phyloP scores from a whole-genome alignment of 1,140 invertebrate species.

The Pseudomyrmex gracilis region DNA sequence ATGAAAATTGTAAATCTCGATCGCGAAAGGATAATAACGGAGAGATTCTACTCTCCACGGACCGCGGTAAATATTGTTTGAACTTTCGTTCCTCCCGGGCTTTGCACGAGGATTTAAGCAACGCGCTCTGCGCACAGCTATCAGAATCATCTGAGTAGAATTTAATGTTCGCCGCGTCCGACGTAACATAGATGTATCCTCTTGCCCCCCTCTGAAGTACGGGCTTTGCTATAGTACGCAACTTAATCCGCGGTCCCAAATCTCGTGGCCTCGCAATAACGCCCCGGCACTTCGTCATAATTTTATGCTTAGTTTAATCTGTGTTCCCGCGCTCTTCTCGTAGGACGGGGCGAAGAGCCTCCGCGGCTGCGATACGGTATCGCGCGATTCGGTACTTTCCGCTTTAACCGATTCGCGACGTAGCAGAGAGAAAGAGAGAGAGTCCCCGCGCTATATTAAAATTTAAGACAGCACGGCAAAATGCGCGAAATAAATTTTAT shows the following conservation, averaged over 20 bases:
- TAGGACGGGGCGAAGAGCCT: slow-evolving; percentile 33
- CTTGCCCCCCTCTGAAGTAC: slow-evolving; percentile 22
- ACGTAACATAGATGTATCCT: slow-evolving; percentile 42
- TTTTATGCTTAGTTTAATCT: slow-evolving; percentile 60
- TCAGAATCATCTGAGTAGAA: slow-evolving; percentile 44
- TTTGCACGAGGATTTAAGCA: slow-evolving; percentile 28
- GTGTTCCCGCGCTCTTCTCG: slow-evolving; percentile 11
- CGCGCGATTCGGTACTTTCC: slow-evolving; percentile 43
- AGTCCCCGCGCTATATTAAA: slow-evolving; percentile 31
- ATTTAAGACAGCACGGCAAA: slow-evolving; percentile 38
- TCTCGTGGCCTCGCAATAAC: slow-evolving; percentile 53
- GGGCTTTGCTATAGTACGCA: slow-evolving; percentile 34
- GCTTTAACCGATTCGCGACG: slow-evolving; percentile 45
- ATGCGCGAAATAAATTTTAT: slow-evolving; percentile 55
- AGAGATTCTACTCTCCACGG: background rate
- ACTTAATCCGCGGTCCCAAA: slow-evolving; percentile 60
- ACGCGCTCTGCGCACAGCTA: slow-evolving; percentile 5
- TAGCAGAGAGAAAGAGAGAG: background rate
- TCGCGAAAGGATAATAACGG: background rate
- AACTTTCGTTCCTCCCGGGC: slow-evolving; percentile 17
- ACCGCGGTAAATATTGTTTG: slow-evolving; percentile 46
- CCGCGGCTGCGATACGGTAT: slow-evolving; percentile 22
- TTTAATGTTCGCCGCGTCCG: slow-evolving; percentile 54
- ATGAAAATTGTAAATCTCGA: background rate
- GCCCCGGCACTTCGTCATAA: slow-evolving; percentile 56